These are phyloP conservation scores for Campylomormyrus numenius DNA, from an alignment of 2,113 vertebrate species.

Conservation along the genomic window DNA sequence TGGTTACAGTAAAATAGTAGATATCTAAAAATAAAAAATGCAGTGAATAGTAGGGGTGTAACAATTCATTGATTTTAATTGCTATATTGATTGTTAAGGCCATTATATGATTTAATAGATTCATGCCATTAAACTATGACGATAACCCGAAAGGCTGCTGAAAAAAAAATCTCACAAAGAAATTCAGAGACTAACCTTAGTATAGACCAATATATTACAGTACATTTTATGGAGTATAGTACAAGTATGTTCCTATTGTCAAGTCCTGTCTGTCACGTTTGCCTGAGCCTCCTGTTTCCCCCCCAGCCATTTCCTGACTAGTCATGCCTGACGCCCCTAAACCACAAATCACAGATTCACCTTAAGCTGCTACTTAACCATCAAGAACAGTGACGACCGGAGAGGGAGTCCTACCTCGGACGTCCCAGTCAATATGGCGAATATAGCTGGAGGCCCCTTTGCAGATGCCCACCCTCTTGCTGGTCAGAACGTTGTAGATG, in stretches of 20 bases:
- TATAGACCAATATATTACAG: too few relatives aligned
- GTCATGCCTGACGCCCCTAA: neutral
- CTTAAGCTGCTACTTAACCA: neutral
- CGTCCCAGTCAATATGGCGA: slow-evolving; percentile 96
- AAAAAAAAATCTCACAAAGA: too few relatives aligned
- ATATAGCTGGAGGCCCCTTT: slow-evolving; percentile 87
- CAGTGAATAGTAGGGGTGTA: neutral
- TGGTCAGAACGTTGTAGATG: slow-evolving; percentile 93
- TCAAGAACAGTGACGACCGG: neutral
- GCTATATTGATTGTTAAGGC: neutral
- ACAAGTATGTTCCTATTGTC: too few relatives aligned
- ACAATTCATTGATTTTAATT: neutral
- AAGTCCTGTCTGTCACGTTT: too few relatives aligned
- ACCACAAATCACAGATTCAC: neutral
- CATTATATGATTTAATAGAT: neutral
- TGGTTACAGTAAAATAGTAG: neutral
- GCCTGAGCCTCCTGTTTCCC: too few relatives aligned
- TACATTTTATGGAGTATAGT: too few relatives aligned
- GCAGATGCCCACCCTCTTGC: slow-evolving; percentile 94
- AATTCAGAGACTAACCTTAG: too few relatives aligned
- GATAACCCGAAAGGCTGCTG: too few relatives aligned
- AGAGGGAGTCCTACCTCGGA: slow-evolving; percentile 63
- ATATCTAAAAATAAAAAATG: neutral
- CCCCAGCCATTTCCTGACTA: too few relatives aligned
- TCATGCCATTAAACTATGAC: too few relatives aligned